phyloP scores from a whole-genome alignment of 2,113 vertebrate species.

The Aplodontia rufa region DNA sequence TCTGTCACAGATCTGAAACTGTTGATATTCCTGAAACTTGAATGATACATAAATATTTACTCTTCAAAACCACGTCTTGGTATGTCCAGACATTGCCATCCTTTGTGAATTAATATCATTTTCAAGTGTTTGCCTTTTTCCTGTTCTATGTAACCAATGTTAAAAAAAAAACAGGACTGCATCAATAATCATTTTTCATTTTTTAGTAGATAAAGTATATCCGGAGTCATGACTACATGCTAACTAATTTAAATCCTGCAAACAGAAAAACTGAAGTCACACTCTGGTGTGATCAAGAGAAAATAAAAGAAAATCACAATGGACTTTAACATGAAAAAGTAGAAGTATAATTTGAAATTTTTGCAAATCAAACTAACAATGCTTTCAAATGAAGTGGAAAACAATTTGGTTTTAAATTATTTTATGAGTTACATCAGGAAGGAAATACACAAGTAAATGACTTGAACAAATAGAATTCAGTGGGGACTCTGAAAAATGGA shows the following conservation, averaged over 20 bases:
- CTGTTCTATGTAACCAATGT: not conserved
- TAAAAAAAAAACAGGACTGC: not conserved
- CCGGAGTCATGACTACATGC: not conserved
- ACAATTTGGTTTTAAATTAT: not conserved
- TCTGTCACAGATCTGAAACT: not conserved
- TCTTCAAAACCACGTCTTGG: not conserved
- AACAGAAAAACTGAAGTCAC: not conserved
- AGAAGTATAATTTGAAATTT: not conserved
- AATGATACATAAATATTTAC: not conserved
- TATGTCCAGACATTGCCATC: not conserved
- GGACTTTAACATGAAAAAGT: not conserved
- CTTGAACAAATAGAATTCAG: not conserved
- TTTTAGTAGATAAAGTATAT: not conserved
- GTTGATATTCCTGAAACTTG: not conserved
- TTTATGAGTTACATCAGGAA: not conserved
- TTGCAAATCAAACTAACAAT: not conserved
- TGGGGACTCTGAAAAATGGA: not conserved
- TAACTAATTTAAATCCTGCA: not conserved
- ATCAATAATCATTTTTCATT: no score
- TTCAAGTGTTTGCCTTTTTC: not conserved
- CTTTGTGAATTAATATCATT: not conserved
- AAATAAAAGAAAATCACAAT: not conserved
- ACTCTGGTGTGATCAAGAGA: not conserved
- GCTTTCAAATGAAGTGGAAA: not conserved
- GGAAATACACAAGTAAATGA: not conserved